Evolutionary conservation across 2,113 vertebrate genomes (phyloP).

Genomic region (Orientallactaga bullata): DNA sequence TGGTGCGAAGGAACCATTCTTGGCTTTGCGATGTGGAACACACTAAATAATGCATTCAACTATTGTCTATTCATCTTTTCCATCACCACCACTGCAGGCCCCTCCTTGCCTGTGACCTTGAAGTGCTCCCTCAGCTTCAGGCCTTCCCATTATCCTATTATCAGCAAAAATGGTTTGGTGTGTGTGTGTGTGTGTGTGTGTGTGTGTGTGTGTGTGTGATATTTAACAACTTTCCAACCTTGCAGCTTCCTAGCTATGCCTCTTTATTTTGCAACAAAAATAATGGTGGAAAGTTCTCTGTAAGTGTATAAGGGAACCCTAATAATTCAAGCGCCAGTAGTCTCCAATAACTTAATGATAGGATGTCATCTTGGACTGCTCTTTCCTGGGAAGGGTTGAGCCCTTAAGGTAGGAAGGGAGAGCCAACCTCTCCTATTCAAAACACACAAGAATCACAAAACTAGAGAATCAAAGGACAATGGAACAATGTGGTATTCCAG

Average conservation of each 20-base stretch:
- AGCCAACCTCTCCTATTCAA: background rate
- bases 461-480: background rate
- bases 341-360: slow-evolving; percentile 37
- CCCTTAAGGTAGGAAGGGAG: background rate
- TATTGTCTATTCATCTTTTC: slow-evolving; percentile 81
- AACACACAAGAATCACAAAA: background rate
- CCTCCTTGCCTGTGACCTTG: slow-evolving; percentile 85
- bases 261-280: slow-evolving; percentile 79
- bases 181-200: no score
- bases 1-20: slow-evolving; percentile 77
- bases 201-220: background rate
- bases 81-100: slow-evolving; percentile 59
- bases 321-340: slow-evolving; percentile 59
- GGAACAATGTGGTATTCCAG: background rate
- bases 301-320: slow-evolving; percentile 52
- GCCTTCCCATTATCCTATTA: slow-evolving; percentile 75
- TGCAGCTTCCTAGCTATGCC: slow-evolving; percentile 65
- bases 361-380: background rate
- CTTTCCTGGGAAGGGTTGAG: background rate
- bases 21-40: slow-evolving; percentile 60
- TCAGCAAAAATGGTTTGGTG: slow-evolving; percentile 82
- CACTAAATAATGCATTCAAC: slow-evolving; percentile 78
- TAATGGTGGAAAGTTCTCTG: slow-evolving; percentile 69
- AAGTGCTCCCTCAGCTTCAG: slow-evolving; percentile 78
- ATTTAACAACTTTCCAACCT: slow-evolving; percentile 75